phyloP scores from a whole-genome alignment of 2,888 invertebrate genomes.

The Campopleginae sp. region DNA sequence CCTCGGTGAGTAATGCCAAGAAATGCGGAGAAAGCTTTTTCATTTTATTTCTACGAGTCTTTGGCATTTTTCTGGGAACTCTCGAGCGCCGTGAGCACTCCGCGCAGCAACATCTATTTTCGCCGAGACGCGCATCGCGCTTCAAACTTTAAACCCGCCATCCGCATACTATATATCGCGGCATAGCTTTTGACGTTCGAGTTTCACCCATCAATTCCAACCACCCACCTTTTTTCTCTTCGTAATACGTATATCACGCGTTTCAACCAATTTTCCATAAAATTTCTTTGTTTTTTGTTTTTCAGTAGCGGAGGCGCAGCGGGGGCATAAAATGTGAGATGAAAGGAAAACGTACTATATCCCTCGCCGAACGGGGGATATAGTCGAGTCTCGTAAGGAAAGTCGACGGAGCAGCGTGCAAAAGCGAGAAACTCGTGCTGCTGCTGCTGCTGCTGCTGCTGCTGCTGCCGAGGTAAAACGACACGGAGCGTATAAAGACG shows the following conservation, averaged over 20 bases:
- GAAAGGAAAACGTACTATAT: slow-evolving; percentile 44
- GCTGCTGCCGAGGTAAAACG: slow-evolving; percentile 15
- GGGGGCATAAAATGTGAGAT: no score
- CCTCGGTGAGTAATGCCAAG: slow-evolving; percentile 50
- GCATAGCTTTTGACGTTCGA: not conserved
- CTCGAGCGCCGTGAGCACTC: slow-evolving; percentile 70
- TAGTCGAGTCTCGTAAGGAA: slow-evolving; percentile 59
- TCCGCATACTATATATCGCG: slow-evolving; percentile 46
- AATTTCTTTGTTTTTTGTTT: no score
- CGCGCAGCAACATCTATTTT: slow-evolving; percentile 68
- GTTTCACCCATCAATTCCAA: not conserved
- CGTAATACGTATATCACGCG: no score
- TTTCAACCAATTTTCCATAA: no score
- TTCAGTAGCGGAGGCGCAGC: no score
- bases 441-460: slow-evolving; percentile 17
- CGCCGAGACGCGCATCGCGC: slow-evolving; percentile 68
- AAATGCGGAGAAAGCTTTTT: slow-evolving; percentile 56
- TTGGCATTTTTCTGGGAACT: slow-evolving; percentile 79
- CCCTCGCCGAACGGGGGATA: no score
- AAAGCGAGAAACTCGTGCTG: slow-evolving; percentile 53
- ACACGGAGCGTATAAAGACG: slow-evolving; percentile 20
- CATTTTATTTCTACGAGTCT: slow-evolving; percentile 74
- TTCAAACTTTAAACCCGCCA: slow-evolving; percentile 73
- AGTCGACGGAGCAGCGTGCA: slow-evolving; percentile 61
- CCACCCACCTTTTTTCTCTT: no score